phyloP scores from a whole-genome alignment of 2,113 vertebrate genomes.

The Coptodon rendalli region DNA sequence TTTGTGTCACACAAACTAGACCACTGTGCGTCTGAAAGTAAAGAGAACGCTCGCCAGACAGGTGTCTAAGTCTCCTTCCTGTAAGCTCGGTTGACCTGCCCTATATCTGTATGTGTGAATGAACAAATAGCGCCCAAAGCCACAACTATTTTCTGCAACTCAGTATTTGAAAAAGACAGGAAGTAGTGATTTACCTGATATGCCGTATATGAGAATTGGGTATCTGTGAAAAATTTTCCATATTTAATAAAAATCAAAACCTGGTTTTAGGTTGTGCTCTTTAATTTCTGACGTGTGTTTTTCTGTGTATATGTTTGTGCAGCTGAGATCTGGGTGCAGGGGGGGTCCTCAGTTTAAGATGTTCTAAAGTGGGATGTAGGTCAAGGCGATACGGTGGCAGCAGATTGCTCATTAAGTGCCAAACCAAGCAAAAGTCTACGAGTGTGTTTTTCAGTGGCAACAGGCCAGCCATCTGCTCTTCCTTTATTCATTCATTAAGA shows the following conservation, averaged over 20 bases:
- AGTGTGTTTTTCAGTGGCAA: constrained; percentile 67
- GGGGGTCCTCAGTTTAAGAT: constrained; percentile 3
- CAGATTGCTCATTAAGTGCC: constrained; percentile 73
- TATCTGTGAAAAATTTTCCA: neutral
- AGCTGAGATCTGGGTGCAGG: neutral
- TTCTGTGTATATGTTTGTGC: neutral
- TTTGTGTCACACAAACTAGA: neutral
- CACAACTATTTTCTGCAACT: neutral
- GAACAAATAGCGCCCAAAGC: neutral
- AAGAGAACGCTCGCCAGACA: constrained; percentile 39
- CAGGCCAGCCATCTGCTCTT: constrained; percentile 69
- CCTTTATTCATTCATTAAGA: constrained; percentile 68
- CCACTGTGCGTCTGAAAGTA: constrained; percentile 9
- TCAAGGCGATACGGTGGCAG: constrained; percentile 54
- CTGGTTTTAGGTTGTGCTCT: neutral
- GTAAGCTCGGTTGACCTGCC: constrained; percentile 18
- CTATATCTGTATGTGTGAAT: constrained; percentile 34
- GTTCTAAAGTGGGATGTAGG: constrained; percentile 54
- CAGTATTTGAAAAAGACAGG: neutral
- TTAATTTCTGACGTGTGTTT: neutral
- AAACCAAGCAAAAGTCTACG: constrained; percentile 68
- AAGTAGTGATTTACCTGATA: neutral
- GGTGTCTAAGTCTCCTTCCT: constrained; percentile 41
- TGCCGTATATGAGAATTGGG: neutral
- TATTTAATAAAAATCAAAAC: neutral